phyloP scores from a whole-genome alignment of 2,797 vertebrate species.

The Pseudochromis fuscus region DNA sequence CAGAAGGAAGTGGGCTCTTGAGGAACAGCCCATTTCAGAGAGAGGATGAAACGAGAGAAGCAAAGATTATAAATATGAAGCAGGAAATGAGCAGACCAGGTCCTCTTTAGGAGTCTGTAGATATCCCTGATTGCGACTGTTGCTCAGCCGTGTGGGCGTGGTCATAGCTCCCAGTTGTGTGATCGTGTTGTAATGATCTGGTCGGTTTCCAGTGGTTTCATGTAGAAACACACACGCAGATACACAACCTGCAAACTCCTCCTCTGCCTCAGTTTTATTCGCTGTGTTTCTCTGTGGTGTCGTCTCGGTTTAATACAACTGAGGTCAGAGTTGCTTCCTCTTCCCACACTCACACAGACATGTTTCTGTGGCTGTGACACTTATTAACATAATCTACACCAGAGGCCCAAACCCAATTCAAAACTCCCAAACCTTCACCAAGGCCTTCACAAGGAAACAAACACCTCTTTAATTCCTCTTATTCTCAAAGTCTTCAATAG shows the following conservation, averaged over 20 bases:
- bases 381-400: background rate
- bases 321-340: constrained; percentile 36
- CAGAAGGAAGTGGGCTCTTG: no score
- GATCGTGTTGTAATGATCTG: background rate
- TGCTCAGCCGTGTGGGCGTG: constrained; percentile 2
- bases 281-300: background rate
- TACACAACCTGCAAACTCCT: background rate
- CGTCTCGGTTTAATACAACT: constrained; percentile 25
- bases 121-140: background rate
- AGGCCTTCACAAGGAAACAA: background rate
- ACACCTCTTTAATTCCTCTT: background rate
- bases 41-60: no score
- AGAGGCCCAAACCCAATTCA: background rate
- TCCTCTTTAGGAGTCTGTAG: background rate
- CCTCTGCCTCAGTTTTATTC: background rate
- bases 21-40: no score
- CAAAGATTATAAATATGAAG: no score
- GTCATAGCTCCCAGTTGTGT: constrained; percentile 16
- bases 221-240: constrained; percentile 7
- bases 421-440: background rate
- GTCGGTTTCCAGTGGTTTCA: background rate
- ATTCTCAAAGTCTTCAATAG: background rate
- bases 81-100: no score
- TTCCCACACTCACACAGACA: constrained; percentile 16
- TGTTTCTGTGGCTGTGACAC: background rate